Evolutionary conservation across 2,888 invertebrate genomes (phyloP), one percentile per base, ranked within the genome.

Genomic region (Suillia variegata): DNA sequence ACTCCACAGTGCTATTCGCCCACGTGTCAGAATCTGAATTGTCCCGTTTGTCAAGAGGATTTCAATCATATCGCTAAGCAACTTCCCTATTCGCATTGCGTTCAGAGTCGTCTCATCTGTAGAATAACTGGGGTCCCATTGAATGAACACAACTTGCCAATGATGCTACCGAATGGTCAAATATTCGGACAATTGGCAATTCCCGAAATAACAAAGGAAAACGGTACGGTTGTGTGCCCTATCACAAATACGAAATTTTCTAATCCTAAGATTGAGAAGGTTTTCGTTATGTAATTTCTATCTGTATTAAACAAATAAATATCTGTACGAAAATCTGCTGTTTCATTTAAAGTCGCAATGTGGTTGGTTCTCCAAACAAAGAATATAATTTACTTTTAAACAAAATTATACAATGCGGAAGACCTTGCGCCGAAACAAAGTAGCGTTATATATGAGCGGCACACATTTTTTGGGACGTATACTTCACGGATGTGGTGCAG

Each of bases 121-220:
- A 85, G 88, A 77, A 90, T 98, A 70, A 93, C 94, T 62, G 94
- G 95, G 24, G 86, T 91, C 71, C 92, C 96, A 51, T 86, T 99
- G 74, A 97, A 99, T 84, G 98, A 98, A 80, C 93, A 98, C 83
- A 98, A 98, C 85, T 95, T 94, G 70, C 98, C 98, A 12, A 93
- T 98, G 91, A 96, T 97, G 90, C 86, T 99, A 83, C 99, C 99
- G 63, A 98, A 98, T 84, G 98, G 98, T 58, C 93, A 95, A 83
- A 96, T 99, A 61, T 98, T 96, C 78, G 96, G 96, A 10, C 93
- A 95, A 83, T 88, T 92, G 93, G 94, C 96, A 13, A 84, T 98
- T 60, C 89, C 91, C 70, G 90, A 92, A 79, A 95, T 98, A 91
- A 94, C 97, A 75, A 91, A 93, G 78, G 95, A 96, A 75, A 92